These are phyloP conservation scores for Diloba caeruleocephala DNA, from an alignment of 2,888 invertebrate genomes.

Conservation along the genomic window DNA sequence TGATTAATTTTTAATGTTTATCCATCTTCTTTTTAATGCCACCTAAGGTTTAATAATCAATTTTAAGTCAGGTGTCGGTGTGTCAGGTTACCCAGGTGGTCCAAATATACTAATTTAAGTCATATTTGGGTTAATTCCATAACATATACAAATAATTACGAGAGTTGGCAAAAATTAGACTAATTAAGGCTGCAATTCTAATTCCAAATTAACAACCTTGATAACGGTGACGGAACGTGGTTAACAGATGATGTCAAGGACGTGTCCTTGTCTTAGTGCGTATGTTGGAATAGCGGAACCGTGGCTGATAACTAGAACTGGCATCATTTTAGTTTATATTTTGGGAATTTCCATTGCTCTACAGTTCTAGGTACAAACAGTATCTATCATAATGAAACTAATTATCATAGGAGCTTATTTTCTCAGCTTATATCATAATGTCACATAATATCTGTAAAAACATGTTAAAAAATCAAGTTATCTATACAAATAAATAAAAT, in stretches of 20 bases:
- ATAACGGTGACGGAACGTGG: slow-evolving; percentile 14
- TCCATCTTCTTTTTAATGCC: too few species aligned
- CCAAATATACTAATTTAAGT: background rate
- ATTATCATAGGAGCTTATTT: too few species aligned
- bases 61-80: too few species aligned
- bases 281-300: slow-evolving; percentile 15
- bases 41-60: too few species aligned
- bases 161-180: slow-evolving; percentile 23
- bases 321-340: background rate
- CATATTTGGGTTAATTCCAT: slow-evolving; percentile 1
- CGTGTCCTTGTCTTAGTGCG: background rate
- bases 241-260: slow-evolving; percentile 32
- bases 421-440: too few species aligned
- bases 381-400: background rate
- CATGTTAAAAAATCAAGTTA: too few species aligned
- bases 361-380: background rate
- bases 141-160: slow-evolving; percentile 16
- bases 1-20: too few species aligned
- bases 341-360: slow-evolving; percentile 19
- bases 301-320: slow-evolving; percentile 13
- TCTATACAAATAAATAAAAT: too few species aligned
- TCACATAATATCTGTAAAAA: too few species aligned
- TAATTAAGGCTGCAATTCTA: slow-evolving; percentile 35
- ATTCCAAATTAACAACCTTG: slow-evolving; percentile 29
- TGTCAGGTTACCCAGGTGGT: slow-evolving; percentile 20